Evolutionary conservation across 2,888 invertebrate genomes (phyloP).

Genomic region (Caradrina kadenii): DNA sequence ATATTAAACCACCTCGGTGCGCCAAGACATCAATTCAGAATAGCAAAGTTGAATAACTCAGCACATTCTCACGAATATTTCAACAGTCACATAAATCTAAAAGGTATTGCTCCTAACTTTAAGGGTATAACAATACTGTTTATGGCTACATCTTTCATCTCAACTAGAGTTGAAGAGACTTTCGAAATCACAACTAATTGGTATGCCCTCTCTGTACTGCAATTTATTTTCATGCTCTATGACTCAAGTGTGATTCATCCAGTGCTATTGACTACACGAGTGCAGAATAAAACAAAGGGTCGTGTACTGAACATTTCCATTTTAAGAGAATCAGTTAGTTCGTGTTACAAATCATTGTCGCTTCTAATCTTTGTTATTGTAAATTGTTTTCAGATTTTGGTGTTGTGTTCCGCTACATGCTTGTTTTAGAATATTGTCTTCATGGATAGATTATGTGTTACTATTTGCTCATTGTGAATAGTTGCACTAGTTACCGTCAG

Average conservation of each 20-base stretch:
- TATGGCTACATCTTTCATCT: slow-evolving; percentile 51
- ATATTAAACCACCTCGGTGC: slow-evolving; percentile 34
- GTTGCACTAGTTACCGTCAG: not conserved
- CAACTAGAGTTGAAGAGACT: slow-evolving; percentile 48
- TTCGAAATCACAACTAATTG: slow-evolving; percentile 72
- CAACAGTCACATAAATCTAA: slow-evolving; percentile 33
- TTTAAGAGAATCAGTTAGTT: slow-evolving; percentile 65
- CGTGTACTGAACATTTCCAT: slow-evolving; percentile 58
- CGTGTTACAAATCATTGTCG: slow-evolving; percentile 74
- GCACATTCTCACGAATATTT: slow-evolving; percentile 43
- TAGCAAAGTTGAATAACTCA: slow-evolving; percentile 32
- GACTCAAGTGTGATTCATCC: slow-evolving; percentile 69
- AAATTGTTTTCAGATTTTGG: slow-evolving; percentile 47
- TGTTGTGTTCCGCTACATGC: slow-evolving; percentile 26
- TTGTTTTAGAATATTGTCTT: slow-evolving; percentile 26
- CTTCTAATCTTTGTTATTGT: slow-evolving; percentile 65
- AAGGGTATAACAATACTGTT: slow-evolving; percentile 43
- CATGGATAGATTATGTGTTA: slow-evolving; percentile 7
- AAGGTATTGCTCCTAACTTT: slow-evolving; percentile 43
- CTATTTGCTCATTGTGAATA: not conserved
- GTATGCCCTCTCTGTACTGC: slow-evolving; percentile 62
- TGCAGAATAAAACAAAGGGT: slow-evolving; percentile 56
- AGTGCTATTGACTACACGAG: slow-evolving; percentile 59
- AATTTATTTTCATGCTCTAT: slow-evolving; percentile 68
- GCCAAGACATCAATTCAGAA: slow-evolving; percentile 38